Conservation (phyloP, 2,113 vertebrate genomes). For the Struthio camelus region DNA sequence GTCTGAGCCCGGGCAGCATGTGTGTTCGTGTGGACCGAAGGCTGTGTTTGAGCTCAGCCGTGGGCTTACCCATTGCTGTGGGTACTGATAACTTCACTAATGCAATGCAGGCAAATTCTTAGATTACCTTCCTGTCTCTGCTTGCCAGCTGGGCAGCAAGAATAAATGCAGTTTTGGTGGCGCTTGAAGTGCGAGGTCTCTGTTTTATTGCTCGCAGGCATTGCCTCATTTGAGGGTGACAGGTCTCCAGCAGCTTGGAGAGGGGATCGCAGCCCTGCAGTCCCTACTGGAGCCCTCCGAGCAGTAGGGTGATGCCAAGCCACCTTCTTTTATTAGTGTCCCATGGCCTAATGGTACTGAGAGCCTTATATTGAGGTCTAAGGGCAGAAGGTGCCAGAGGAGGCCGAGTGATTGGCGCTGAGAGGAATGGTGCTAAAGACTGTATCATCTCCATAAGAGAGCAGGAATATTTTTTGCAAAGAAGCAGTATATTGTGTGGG, state of each 20-base stretch:
- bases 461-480: neutral
- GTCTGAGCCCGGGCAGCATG: too few species aligned
- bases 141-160: accelerated
- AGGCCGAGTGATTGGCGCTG: neutral
- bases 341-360: neutral
- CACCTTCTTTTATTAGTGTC: neutral
- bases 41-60: accelerated
- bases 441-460: accelerated
- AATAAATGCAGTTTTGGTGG: neutral
- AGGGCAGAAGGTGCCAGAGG: neutral
- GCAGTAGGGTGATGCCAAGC: neutral
- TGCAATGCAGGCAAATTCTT: accelerated
- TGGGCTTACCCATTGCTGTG: accelerated
- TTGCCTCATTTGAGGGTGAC: accelerated
- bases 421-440: neutral
- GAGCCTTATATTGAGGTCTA: accelerated
- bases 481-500: neutral
- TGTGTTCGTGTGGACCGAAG: too few species aligned
- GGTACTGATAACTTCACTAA: neutral
- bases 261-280: neutral
- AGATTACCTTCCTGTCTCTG: neutral
- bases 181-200: neutral
- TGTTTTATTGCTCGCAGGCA: accelerated
- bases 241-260: neutral
- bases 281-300: neutral